phyloP scores from a whole-genome alignment of 2,113 vertebrate species.

The Pao palembangensis region DNA sequence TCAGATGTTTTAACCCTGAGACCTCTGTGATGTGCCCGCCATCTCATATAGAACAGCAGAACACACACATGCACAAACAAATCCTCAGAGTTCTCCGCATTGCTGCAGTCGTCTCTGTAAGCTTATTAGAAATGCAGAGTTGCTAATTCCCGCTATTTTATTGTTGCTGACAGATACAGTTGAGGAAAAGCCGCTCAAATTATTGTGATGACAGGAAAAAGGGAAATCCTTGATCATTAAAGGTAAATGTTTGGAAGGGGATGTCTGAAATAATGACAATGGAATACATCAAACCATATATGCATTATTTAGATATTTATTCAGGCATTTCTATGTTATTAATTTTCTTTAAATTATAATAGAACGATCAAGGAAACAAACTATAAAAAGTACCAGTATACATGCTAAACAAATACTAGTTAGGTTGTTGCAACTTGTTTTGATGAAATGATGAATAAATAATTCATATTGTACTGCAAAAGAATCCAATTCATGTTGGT shows the following conservation, averaged over 20 bases:
- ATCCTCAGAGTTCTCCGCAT: conserved; percentile 16
- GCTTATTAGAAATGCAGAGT: conserved; percentile 29
- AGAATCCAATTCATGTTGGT: too few species aligned
- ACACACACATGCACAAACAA: background rate
- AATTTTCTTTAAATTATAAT: too few species aligned
- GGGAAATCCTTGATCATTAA: background rate
- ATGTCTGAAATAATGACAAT: too few species aligned
- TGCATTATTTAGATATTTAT: background rate
- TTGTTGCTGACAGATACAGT: conserved; percentile 10
- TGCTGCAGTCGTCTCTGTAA: conserved; percentile 25
- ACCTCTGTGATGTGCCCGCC: conserved; percentile 19
- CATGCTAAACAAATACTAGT: too few species aligned
- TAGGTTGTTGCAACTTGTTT: too few species aligned
- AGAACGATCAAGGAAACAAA: too few species aligned
- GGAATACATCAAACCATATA: background rate
- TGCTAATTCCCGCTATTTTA: conserved; percentile 34
- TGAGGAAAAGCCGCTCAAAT: conserved; percentile 8
- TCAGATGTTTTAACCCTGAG: conserved; percentile 35
- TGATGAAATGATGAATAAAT: too few species aligned
- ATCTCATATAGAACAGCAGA: conserved; percentile 41
- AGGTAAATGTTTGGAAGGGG: conserved; percentile 6
- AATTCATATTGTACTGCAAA: too few species aligned
- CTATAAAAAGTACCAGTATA: too few species aligned
- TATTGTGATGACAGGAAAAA: background rate
- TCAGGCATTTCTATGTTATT: too few species aligned